These are phyloP conservation scores for Standfussiana lucernea DNA, from an alignment of 2,888 invertebrate species.

Conservation along the genomic window DNA sequence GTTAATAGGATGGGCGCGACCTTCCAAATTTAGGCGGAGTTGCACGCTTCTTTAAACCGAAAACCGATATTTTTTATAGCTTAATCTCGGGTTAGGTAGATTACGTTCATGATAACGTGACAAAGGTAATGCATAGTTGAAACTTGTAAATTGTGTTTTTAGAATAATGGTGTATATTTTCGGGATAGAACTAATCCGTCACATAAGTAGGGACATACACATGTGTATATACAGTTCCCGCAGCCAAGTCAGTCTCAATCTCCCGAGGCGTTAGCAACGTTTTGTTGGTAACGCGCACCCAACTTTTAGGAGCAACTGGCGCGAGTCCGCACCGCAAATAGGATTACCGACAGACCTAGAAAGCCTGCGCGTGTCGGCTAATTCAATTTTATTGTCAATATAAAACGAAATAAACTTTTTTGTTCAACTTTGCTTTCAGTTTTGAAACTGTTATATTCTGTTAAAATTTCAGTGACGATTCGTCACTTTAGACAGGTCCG, in stretches of 20 bases:
- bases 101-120: slow-evolving; percentile 24
- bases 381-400: slow-evolving; percentile 85
- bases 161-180: not conserved
- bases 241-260: slow-evolving; percentile 70
- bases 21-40: slow-evolving; percentile 34
- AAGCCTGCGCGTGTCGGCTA: slow-evolving; percentile 80
- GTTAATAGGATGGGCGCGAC: slow-evolving; percentile 35
- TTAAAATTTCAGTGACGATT: slow-evolving; percentile 59
- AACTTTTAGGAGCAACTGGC: slow-evolving; percentile 84
- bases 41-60: slow-evolving; percentile 40
- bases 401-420: slow-evolving; percentile 73
- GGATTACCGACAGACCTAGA: slow-evolving; percentile 86
- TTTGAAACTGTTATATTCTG: slow-evolving; percentile 63
- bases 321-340: slow-evolving; percentile 83
- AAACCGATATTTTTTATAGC: slow-evolving; percentile 49
- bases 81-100: slow-evolving; percentile 37
- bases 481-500: slow-evolving; percentile 41
- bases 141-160: not conserved
- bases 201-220: slow-evolving; percentile 13
- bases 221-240: slow-evolving; percentile 63
- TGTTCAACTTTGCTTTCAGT: slow-evolving; percentile 67
- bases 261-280: slow-evolving; percentile 75
- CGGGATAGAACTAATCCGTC: slow-evolving; percentile 39
- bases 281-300: slow-evolving; percentile 76
- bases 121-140: slow-evolving; percentile 7